phyloP scores from a whole-genome alignment of 2,888 invertebrate species.

The Ectemnius lituratus region DNA sequence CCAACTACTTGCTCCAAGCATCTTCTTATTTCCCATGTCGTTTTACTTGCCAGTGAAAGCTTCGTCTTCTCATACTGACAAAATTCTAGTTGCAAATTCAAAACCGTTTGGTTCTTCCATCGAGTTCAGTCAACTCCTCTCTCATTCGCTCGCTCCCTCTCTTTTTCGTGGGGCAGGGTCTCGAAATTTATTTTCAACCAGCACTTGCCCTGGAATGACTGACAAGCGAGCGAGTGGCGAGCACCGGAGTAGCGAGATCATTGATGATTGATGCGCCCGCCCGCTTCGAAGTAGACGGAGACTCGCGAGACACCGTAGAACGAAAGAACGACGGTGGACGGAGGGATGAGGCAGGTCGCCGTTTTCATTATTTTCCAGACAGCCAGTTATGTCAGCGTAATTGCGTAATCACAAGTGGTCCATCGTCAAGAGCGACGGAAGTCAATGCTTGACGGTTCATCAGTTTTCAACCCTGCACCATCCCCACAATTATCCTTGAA shows the following conservation, averaged over 20 bases:
- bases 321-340: background rate
- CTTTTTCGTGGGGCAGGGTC: background rate
- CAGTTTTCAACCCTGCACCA: too few species aligned
- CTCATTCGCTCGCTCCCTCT: background rate
- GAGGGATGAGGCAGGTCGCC: too few species aligned
- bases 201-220: slow-evolving; percentile 8
- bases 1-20: background rate
- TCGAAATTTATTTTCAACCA: slow-evolving; percentile 1
- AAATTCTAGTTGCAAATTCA: background rate
- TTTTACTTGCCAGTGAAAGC: background rate
- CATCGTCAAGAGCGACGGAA: background rate
- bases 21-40: too few species aligned
- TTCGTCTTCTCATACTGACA: background rate
- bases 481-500: background rate
- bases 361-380: slow-evolving; percentile 1
- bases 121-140: too few species aligned
- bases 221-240: slow-evolving; percentile 4
- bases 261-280: slow-evolving; percentile 2
- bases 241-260: slow-evolving; percentile 1
- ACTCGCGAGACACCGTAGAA: background rate
- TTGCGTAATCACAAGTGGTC: background rate
- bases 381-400: background rate
- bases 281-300: background rate
- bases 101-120: background rate
- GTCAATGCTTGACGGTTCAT: too few species aligned